phyloP scores from a whole-genome alignment of 1,140 invertebrate genomes.

The Dreissena polymorpha region DNA sequence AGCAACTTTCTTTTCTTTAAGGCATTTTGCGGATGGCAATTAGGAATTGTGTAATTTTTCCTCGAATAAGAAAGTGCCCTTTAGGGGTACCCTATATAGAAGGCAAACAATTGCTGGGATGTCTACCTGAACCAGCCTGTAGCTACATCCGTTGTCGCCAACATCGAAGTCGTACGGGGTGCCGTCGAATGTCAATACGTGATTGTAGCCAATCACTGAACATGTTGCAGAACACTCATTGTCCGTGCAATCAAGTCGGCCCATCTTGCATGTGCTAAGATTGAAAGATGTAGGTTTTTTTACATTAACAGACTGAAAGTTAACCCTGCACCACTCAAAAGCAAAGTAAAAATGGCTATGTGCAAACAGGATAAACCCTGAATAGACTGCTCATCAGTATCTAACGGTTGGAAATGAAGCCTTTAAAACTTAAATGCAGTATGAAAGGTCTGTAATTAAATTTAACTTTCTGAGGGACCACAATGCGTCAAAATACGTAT shows the following conservation, averaged over 20 bases:
- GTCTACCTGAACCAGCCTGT: conserved; percentile 48
- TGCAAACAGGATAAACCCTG: no score
- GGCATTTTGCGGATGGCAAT: no score
- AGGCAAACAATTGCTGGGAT: neutral
- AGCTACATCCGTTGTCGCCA: conserved; percentile 75
- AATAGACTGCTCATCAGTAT: no score
- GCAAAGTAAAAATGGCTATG: no score
- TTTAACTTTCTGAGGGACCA: no score
- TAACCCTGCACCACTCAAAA: neutral
- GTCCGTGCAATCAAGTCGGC: conserved; percentile 77
- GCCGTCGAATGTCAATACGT: conserved; percentile 62
- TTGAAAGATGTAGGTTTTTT: conserved; percentile 41
- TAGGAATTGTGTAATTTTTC: no score
- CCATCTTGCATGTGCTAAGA: conserved; percentile 81
- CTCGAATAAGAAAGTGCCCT: no score
- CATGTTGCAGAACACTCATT: conserved; percentile 84
- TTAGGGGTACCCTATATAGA: no score
- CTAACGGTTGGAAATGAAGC: no score
- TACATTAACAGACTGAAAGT: conserved; percentile 11
- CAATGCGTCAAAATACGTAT: conserved; percentile 18
- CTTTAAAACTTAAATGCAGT: no score
- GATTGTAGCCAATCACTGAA: conserved; percentile 78
- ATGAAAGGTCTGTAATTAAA: no score
- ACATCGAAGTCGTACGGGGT: conserved; percentile 37
- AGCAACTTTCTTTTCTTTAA: no score